These are phyloP conservation scores for Hirundichthys speculiger DNA, from an alignment of 2,113 vertebrate species.

Conservation along the genomic window DNA sequence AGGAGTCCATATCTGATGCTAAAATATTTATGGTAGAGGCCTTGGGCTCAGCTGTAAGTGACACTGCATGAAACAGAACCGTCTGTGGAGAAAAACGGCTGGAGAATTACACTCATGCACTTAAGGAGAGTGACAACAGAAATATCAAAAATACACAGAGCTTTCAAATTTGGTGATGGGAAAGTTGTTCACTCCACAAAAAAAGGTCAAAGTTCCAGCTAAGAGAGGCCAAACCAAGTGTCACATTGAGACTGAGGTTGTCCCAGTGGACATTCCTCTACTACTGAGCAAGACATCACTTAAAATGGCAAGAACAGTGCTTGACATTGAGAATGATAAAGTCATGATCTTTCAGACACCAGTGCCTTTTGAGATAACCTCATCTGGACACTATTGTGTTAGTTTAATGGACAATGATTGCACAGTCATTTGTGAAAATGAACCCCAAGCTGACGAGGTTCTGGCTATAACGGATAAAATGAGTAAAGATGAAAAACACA, in stretches of 20 bases:
- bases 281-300: constrained; percentile 9
- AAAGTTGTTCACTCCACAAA: not conserved
- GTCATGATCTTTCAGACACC: constrained; percentile 4
- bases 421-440: no score
- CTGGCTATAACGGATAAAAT: not conserved
- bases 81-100: not conserved
- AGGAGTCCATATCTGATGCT: no score
- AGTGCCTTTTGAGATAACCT: not conserved
- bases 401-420: not conserved
- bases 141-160: no score
- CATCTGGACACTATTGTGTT: constrained; percentile 4
- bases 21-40: not conserved
- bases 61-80: not conserved
- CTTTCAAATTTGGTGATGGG: not conserved
- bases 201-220: not conserved
- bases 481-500: not conserved
- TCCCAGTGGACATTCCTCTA: not conserved
- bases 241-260: constrained; percentile 3
- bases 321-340: constrained; percentile 5
- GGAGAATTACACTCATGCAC: not conserved
- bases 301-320: not conserved
- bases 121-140: no score
- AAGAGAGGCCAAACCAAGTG: not conserved
- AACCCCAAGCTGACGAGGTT: no score
- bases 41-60: constrained; percentile 4